Base-by-base conservation (phyloP, 2,888 invertebrate genomes). In the Sycophila texana region DNA sequence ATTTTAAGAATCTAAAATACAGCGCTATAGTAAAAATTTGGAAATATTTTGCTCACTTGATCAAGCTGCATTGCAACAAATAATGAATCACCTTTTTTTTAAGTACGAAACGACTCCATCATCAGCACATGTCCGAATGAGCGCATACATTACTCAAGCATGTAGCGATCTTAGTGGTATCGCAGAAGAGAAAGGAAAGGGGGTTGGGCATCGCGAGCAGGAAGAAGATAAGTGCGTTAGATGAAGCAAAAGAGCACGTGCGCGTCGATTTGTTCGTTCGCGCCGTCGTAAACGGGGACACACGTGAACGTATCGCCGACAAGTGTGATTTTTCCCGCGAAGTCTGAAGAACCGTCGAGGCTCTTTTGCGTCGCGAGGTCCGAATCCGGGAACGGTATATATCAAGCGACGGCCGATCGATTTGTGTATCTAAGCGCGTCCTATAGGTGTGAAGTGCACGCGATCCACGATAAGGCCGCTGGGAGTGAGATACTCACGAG, bases 131-230 rank as follows among this genome's bases (percentile, higher is more conserved):
- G 47, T 4, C 18, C 39, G 39, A 47, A n/a, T 14, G 51, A 55
- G 18, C 22, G 20, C 18, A 74, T 51, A 58, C 26, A 51, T 22
- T 53, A 47, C 63, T 30, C 30, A 18, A 20, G 57, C 60, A n/a
- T 53, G 10, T 47, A 49, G 18, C 72, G 57, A 72, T 60, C 65
- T 63, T 57, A 22, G n/a, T 61, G 61, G 55, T 63, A 70, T 63
- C 20, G 60, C 58, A 66, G 60, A 77, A 66, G 72, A 72, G 77
- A 77, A 66, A 72, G 67, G 67, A 57, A 66, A 74, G 57, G n/a
- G 22, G 20, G 47, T 7, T 30, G 26, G 13, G 51, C 10, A 26
- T 1, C n/a, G n/a, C 39, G 20, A 30, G 22, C 58, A 0, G 30
- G 14, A 20, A 49, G 57, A 47, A 72, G 49, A 71, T 22, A 66